These are phyloP conservation scores for Tychaedon coryphoeus DNA, from an alignment of 2,113 vertebrate genomes.

Conservation along the genomic window DNA sequence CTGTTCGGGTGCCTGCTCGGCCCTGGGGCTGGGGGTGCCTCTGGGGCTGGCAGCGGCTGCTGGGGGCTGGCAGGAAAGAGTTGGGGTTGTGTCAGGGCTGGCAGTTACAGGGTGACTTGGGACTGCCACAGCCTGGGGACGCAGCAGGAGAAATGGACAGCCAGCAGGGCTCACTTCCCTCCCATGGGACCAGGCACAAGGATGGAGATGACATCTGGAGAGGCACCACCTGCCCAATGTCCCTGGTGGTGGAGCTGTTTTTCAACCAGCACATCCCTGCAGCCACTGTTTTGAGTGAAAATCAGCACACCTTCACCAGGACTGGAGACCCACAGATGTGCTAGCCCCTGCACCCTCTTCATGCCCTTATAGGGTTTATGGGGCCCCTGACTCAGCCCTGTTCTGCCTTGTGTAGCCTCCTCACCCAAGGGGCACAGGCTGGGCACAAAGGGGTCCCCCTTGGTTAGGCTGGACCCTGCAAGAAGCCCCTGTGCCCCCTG, in stretches of 20 bases:
- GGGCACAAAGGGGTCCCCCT: not conserved
- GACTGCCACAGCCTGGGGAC: not conserved
- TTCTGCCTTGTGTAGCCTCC: not conserved
- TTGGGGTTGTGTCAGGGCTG: accelerated
- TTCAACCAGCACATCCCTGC: not conserved
- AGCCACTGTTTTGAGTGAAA: not conserved
- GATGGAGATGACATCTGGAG: accelerated
- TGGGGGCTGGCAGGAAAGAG: constrained; percentile 6
- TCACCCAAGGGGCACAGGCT: too few species aligned
- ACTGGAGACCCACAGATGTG: not conserved
- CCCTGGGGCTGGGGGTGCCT: not conserved
- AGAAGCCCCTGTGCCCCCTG: not conserved
- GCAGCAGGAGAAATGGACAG: accelerated
- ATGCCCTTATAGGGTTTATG: accelerated
- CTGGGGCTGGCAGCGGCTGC: not conserved
- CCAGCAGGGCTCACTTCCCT: not conserved
- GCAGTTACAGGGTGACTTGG: too few species aligned
- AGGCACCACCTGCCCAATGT: not conserved
- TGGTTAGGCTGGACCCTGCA: not conserved
- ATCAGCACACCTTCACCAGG: not conserved
- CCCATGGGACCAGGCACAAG: accelerated
- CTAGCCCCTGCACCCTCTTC: not conserved
- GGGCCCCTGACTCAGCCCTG: not conserved
- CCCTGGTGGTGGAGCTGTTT: not conserved
- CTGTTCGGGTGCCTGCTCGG: not conserved